A percentile compares a stretch with the other conserved stretches of the same genome.
phyloP scores from a whole-genome alignment of 2,797 vertebrate species.

The Botia almorhae region DNA sequence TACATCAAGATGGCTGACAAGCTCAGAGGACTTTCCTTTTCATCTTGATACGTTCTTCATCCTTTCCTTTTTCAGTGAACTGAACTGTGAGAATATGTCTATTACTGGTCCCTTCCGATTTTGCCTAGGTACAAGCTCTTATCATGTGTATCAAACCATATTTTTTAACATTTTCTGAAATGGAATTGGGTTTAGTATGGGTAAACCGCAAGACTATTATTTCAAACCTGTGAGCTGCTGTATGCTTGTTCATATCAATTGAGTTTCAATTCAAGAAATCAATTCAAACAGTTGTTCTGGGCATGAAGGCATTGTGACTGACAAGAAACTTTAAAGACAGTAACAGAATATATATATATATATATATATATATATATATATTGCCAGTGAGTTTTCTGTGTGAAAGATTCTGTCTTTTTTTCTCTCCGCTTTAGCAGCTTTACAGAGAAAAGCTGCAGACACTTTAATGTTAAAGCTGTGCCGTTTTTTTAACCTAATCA shows the following conservation, averaged over 20 bases:
- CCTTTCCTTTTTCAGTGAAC: conserved; percentile 1
- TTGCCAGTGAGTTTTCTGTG: conserved; percentile 57
- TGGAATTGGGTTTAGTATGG: conserved; percentile 68
- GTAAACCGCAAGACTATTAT: conserved; percentile 21
- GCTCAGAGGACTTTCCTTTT: conserved; percentile 25
- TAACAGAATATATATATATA: conserved; percentile 3
- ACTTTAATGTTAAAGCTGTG: conserved; percentile 65
- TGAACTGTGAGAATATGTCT: conserved; percentile 17
- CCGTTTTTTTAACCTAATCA: conserved; percentile 65
- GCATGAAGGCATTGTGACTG: conserved; percentile 10
- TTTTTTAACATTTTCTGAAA: conserved; percentile 56
- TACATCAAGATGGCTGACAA: conserved; percentile 9
- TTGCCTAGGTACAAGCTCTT: conserved; percentile 27
- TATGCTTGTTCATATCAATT: conserved; percentile 59
- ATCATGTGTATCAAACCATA: not conserved
- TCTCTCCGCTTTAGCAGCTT: conserved; percentile 58
- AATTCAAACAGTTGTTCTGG: not conserved
- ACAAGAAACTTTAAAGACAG: conserved; percentile 55
- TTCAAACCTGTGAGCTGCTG: conserved; percentile 60
- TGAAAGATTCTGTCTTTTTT: conserved; percentile 51
- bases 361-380: too few species aligned
- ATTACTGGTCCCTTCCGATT: conserved; percentile 24
- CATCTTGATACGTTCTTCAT: conserved; percentile 25
- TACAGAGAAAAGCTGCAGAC: conserved; percentile 58
- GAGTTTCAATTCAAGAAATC: not conserved